phyloP scores from a whole-genome alignment of 2,797 vertebrate species.

The Hoplostethus mediterraneus region DNA sequence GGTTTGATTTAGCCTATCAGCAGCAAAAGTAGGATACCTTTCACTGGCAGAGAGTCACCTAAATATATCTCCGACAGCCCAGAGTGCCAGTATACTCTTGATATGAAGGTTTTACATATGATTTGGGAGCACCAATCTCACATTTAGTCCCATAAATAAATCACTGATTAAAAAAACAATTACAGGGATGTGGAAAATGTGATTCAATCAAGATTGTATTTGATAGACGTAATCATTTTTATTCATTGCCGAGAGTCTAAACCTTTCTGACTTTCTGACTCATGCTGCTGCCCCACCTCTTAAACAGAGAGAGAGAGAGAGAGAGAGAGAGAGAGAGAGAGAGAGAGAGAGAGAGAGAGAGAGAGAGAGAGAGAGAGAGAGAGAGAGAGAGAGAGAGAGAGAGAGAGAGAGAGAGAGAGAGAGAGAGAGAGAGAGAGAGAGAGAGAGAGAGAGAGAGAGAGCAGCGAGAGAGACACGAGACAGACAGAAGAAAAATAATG shows the following conservation, averaged over 20 bases:
- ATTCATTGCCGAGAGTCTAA: constrained; percentile 12
- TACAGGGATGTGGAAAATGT: too few species aligned
- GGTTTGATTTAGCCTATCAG: background rate
- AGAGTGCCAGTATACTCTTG: background rate
- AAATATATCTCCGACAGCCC: background rate
- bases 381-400: background rate
- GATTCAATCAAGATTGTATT: too few species aligned
- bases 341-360: background rate
- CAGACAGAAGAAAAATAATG: constrained; percentile 31
- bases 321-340: background rate
- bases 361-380: background rate
- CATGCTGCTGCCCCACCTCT: constrained; percentile 22
- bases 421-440: background rate
- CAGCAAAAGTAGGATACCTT: background rate
- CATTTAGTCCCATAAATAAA: too few species aligned
- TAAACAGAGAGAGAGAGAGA: constrained; percentile 9
- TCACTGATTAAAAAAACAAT: too few species aligned
- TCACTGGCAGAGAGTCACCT: background rate
- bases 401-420: constrained; percentile 1
- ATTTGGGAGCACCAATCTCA: too few species aligned
- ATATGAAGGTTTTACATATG: background rate
- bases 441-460: too few species aligned
- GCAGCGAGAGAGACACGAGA: constrained; percentile 6
- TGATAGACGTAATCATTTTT: constrained; percentile 22
- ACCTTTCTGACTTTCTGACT: constrained; percentile 53